These are phyloP conservation scores for Taurulus bubalis DNA, from an alignment of 2,113 vertebrate species.

Conservation along the genomic window DNA sequence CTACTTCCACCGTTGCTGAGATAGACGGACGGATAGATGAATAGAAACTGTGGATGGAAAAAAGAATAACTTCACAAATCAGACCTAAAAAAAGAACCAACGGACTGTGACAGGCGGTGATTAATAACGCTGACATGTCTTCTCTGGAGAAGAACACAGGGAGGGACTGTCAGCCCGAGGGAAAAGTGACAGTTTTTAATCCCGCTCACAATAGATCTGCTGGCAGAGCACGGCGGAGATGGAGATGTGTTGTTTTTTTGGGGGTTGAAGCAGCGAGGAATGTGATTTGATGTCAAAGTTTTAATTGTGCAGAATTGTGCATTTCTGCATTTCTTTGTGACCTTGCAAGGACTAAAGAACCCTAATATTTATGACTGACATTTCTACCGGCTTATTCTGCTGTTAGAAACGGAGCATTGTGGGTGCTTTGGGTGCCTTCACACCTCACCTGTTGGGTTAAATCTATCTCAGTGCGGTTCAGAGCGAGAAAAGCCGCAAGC, in stretches of 20 bases:
- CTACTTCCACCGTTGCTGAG: constrained; percentile 7
- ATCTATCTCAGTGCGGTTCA: too few species aligned
- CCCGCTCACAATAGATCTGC: constrained; percentile 52
- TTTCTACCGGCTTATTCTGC: not conserved
- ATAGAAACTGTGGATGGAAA: not conserved
- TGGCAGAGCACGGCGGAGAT: constrained; percentile 43
- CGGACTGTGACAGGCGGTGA: constrained; percentile 37
- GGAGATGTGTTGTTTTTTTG: constrained; percentile 40
- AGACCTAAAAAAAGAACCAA: not conserved
- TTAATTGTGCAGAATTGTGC: constrained; percentile 38
- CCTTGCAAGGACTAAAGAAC: not conserved
- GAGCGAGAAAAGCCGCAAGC: too few species aligned
- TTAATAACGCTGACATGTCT: constrained; percentile 49
- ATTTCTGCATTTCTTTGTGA: not conserved
- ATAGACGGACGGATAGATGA: constrained; percentile 12
- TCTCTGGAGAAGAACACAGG: constrained; percentile 32
- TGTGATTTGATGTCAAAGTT: constrained; percentile 49
- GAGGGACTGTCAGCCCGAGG: constrained; percentile 29
- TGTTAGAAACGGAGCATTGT: not conserved
- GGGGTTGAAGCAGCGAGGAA: constrained; percentile 20
- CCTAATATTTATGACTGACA: not conserved
- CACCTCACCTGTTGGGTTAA: not conserved
- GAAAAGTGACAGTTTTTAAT: constrained; percentile 55
- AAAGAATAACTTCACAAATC: constrained; percentile 10
- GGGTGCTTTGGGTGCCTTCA: not conserved